Conservation (phyloP, 2,797 vertebrate genomes). For the Cirrhinus mrigala region DNA sequence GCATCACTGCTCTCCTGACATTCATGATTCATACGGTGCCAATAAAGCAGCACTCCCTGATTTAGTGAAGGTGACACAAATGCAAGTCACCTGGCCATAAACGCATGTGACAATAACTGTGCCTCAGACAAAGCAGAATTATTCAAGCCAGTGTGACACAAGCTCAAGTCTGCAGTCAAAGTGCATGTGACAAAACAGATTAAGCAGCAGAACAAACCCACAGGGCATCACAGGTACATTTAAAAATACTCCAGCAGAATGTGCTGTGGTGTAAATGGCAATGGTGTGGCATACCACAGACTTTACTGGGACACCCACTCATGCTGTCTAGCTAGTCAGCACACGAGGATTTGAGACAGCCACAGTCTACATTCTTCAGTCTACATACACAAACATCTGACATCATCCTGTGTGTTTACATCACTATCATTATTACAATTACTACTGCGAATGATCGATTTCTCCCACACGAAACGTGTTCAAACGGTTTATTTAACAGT, state of each 20-base stretch:
- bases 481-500: neutral
- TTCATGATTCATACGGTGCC: neutral
- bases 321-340: neutral
- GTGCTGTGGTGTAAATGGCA: neutral
- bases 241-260: neutral
- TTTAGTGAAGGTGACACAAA: slow-evolving; percentile 5
- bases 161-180: neutral
- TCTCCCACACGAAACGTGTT: neutral
- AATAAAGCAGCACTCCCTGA: neutral
- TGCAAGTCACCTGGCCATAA: neutral
- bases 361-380: neutral
- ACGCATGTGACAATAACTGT: neutral
- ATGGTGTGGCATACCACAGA: neutral
- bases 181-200: neutral
- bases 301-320: too few species aligned
- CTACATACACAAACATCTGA: neutral
- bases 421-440: neutral
- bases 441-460: neutral
- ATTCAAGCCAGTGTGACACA: neutral
- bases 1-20: neutral
- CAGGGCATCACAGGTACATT: neutral
- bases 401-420: neutral
- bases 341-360: neutral
- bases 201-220: neutral
- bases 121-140: neutral